Conservation (phyloP, 23 tunicate genomes). For the Corella eumyota region DNA sequence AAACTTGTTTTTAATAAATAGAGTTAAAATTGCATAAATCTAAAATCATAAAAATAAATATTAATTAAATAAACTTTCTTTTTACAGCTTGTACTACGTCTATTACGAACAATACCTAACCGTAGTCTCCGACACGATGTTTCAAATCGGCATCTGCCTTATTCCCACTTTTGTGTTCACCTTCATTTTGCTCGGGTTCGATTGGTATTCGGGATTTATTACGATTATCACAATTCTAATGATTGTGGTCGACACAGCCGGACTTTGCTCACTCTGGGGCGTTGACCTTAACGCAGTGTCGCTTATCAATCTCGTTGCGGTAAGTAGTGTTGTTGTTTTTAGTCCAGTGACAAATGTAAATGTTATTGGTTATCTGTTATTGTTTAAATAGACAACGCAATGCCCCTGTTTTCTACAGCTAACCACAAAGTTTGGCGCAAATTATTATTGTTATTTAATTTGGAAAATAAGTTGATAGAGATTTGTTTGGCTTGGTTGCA, state of each 20-base stretch:
- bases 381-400: no score
- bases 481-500: no score
- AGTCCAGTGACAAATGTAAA: not conserved
- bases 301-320: slow-evolving; percentile 84
- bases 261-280: slow-evolving; percentile 91
- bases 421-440: no score
- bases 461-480: no score
- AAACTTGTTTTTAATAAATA: not conserved
- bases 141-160: slow-evolving; percentile 83
- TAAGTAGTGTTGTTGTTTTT: slow-evolving; percentile 16
- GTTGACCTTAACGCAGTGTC: slow-evolving; percentile 96
- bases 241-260: slow-evolving; percentile 98
- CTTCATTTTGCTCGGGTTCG: slow-evolving; percentile 91
- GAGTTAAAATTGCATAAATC: not conserved
- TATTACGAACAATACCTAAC: slow-evolving; percentile 98
- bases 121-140: slow-evolving; percentile 63
- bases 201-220: slow-evolving; percentile 72
- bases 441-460: no score
- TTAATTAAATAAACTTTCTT: not conserved
- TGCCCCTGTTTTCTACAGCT: no score
- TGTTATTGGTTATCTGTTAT: no score
- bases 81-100: slow-evolving; percentile 84
- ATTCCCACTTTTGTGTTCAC: slow-evolving; percentile 87
- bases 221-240: slow-evolving; percentile 75
- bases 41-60: not conserved